A percentile compares a stretch with the other conserved stretches of the same genome.
Conservation (phyloP, 2,113 vertebrate genomes). For the Colaptes auratus region DNA sequence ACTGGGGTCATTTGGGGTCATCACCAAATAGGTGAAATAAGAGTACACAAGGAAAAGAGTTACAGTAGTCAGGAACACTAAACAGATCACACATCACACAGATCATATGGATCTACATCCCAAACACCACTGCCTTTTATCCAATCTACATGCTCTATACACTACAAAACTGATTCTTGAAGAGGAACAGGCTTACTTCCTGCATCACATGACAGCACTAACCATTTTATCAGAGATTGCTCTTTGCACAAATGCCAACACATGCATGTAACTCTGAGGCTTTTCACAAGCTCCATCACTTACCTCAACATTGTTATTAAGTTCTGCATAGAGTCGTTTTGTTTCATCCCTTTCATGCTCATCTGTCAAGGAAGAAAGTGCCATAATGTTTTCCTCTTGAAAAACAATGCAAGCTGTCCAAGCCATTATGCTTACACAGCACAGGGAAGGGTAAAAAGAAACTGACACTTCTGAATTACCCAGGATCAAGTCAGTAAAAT, state of each 20-base stretch:
- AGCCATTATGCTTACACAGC: not conserved
- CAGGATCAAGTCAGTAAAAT: not conserved
- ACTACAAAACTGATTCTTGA: not conserved
- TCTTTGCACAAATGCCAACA: not conserved
- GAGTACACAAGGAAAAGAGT: not conserved
- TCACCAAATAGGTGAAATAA: not conserved
- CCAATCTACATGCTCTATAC: not conserved
- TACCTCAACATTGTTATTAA: slow-evolving; percentile 86
- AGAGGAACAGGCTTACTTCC: not conserved
- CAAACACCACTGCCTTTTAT: not conserved
- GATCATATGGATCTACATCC: not conserved
- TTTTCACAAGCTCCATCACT: slow-evolving; percentile 23
- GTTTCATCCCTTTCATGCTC: slow-evolving; percentile 92
- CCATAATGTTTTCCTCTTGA: not conserved
- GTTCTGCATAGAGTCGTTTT: slow-evolving; percentile 81
- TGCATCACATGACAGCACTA: not conserved
- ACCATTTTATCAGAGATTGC: not conserved
- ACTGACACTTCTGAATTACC: not conserved
- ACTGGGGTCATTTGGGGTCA: not conserved
- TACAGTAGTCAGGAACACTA: not conserved
- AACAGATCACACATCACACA: not conserved
- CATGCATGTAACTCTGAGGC: not conserved
- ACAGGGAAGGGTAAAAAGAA: not conserved
- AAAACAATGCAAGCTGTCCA: not conserved
- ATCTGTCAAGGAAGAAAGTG: slow-evolving; percentile 77